Percentiles rank a stretch among this genome's conserved stretches.
Evolutionary conservation across 1,140 invertebrate species (phyloP).

Genomic region (Saccostrea glomerata): DNA sequence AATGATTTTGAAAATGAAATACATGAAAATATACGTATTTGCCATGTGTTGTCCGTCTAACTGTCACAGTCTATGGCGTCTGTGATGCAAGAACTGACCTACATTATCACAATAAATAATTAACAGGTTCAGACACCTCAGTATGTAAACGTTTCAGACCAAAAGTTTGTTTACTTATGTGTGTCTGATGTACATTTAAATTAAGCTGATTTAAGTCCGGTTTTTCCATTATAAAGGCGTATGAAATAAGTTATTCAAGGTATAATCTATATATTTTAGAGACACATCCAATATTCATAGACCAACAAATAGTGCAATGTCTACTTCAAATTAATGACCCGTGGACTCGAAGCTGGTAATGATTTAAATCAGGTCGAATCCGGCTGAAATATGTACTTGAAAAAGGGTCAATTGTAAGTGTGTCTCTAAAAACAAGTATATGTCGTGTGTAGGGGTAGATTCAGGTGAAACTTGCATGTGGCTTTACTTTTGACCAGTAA

Average conservation of each 20-base stretch:
- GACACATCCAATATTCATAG: constrained; percentile 28
- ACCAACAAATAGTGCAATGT: not conserved
- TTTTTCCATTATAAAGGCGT: not conserved
- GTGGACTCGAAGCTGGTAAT: not conserved
- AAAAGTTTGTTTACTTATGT: not conserved
- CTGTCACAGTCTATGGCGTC: no score
- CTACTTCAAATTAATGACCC: constrained; percentile 29
- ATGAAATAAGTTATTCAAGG: not conserved
- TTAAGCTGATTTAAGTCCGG: constrained; percentile 5
- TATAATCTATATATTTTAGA: not conserved
- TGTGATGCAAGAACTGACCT: no score
- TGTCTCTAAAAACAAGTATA: not conserved
- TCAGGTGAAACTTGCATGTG: constrained; percentile 30
- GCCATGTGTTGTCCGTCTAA: no score
- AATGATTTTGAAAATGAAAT: no score
- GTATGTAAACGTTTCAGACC: no score
- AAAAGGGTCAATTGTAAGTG: not conserved
- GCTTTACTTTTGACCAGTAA: constrained; percentile 22
- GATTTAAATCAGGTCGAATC: not conserved
- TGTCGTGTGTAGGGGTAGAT: not conserved
- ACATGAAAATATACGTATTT: no score
- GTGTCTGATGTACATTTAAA: constrained; percentile 6
- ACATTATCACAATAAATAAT: no score
- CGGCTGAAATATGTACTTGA: not conserved
- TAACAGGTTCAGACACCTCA: no score